Evolutionary conservation across 2,888 invertebrate genomes (phyloP).

Genomic region (Thymelicus acteon): DNA sequence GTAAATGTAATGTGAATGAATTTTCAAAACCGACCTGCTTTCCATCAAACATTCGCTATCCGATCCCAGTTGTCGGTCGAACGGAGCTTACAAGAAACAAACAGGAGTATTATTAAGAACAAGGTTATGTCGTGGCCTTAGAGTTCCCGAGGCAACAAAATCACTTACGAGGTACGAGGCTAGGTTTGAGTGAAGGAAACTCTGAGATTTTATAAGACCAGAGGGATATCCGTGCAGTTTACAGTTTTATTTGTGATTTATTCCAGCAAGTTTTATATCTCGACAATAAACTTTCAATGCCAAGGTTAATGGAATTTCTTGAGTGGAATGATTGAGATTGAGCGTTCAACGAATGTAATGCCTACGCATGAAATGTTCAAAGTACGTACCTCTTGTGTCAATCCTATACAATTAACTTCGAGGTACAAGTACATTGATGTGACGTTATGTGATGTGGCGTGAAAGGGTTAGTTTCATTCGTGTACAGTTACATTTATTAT

Average conservation of each 20-base stretch:
- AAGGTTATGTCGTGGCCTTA: conserved; percentile 13
- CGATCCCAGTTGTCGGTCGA: background rate
- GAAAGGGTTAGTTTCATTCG: too few species aligned
- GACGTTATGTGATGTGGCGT: too few species aligned
- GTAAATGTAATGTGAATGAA: too few species aligned
- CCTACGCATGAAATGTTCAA: background rate
- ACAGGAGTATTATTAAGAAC: conserved; percentile 11
- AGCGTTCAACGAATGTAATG: background rate
- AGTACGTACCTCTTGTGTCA: background rate
- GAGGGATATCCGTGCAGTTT: conserved; percentile 12
- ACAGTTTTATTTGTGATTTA: conserved; percentile 14
- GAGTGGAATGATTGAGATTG: background rate
- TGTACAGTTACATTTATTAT: too few species aligned
- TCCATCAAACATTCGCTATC: background rate
- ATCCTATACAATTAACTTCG: too few species aligned
- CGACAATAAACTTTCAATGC: background rate
- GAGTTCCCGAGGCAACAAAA: conserved; percentile 19
- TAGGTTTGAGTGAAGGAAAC: conserved; percentile 5
- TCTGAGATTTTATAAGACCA: conserved; percentile 8
- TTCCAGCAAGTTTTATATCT: background rate
- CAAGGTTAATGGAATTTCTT: background rate
- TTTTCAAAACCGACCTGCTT: too few species aligned
- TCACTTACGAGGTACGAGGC: conserved; percentile 13
- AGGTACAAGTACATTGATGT: too few species aligned
- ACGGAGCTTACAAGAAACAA: background rate